Evolutionary conservation across 2,113 vertebrate species (phyloP).

Genomic region (Channa maculata): DNA sequence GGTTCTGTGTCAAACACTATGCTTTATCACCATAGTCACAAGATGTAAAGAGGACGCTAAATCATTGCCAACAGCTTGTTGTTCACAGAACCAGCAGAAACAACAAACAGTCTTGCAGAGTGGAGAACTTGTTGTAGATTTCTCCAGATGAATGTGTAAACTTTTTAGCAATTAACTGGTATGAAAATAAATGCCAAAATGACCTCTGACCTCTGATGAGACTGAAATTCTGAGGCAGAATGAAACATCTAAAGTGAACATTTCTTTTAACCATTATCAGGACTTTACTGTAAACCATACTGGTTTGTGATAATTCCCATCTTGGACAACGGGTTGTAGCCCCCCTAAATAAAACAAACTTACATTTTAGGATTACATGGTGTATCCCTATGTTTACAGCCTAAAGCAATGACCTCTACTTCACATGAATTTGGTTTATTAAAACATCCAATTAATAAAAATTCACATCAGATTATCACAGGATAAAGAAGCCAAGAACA

Average conservation of each 20-base stretch:
- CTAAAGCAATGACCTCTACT: conserved; percentile 4
- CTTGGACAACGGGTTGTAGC: background rate
- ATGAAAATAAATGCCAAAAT: too few species aligned
- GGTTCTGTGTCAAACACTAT: too few species aligned
- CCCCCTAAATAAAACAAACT: conserved; percentile 5
- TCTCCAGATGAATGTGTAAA: too few species aligned
- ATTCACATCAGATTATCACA: background rate
- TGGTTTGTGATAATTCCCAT: background rate
- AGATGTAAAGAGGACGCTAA: too few species aligned
- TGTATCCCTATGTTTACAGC: conserved; percentile 1
- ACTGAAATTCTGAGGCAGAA: too few species aligned
- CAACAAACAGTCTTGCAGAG: too few species aligned
- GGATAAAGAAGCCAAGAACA: background rate
- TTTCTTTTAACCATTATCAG: background rate
- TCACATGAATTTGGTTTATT: conserved; percentile 14
- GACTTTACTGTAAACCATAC: conserved; percentile 1
- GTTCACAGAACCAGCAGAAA: too few species aligned
- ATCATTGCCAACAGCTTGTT: too few species aligned
- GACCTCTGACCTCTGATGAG: too few species aligned
- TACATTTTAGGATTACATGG: background rate
- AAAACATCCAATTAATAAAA: background rate
- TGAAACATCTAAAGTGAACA: background rate
- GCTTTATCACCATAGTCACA: too few species aligned
- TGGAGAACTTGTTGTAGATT: too few species aligned
- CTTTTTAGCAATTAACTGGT: too few species aligned